A percentile compares a stretch with the other conserved stretches of the same genome.
phyloP scores from a whole-genome alignment of 1,140 invertebrate species.

The Zaprionus tsacasi region DNA sequence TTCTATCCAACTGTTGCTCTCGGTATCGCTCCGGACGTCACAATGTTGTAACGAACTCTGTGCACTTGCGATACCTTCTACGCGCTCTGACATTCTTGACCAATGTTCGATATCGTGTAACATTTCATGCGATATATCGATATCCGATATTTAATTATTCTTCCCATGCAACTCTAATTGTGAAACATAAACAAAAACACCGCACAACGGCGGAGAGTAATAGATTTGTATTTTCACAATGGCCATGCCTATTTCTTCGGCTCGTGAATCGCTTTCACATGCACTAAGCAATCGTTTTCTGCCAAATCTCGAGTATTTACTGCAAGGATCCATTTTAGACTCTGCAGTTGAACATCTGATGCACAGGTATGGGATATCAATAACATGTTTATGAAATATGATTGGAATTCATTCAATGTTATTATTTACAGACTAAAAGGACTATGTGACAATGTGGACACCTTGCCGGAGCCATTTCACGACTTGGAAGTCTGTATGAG shows the following conservation, averaged over 20 bases:
- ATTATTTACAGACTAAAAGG: conserved; percentile 88
- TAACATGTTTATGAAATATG: too few species aligned
- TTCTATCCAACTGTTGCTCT: not conserved
- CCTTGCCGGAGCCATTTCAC: conserved; percentile 94
- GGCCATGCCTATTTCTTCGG: conserved; percentile 85
- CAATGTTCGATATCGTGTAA: not conserved
- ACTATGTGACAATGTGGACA: conserved; percentile 97
- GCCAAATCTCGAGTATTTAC: conserved; percentile 94
- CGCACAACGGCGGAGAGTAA: not conserved
- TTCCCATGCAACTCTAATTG: not conserved
- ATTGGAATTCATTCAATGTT: not conserved
- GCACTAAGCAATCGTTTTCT: conserved; percentile 93
- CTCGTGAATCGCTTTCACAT: conserved; percentile 90
- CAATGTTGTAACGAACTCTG: not conserved
- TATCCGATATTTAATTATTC: not conserved
- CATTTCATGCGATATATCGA: conserved; percentile 14
- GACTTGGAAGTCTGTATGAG: conserved; percentile 95
- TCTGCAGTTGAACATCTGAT: conserved; percentile 96
- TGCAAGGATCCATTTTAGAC: conserved; percentile 96
- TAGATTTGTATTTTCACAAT: not conserved
- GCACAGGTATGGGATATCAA: conserved; percentile 86
- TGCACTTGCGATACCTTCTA: conserved; percentile 20
- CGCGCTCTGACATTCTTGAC: not conserved
- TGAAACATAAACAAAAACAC: conserved; percentile 37
- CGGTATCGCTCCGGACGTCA: not conserved